Conservation (phyloP, 2,797 vertebrate genomes). For the Sebastes iracundus region DNA sequence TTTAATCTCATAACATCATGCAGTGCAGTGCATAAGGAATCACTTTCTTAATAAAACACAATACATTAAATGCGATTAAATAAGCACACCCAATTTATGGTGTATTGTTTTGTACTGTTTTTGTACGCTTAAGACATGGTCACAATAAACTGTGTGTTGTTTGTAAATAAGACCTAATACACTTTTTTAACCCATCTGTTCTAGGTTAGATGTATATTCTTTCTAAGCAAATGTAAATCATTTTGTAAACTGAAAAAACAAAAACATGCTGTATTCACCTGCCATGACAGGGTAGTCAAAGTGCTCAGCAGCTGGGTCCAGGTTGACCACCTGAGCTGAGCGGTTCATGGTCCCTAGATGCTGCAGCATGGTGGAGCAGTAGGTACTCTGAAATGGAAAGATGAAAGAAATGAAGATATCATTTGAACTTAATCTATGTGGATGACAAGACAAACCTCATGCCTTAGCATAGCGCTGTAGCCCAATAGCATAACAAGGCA, state of each 20-base stretch:
- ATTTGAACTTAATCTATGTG: neutral
- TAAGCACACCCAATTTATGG: neutral
- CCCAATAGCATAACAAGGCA: conserved; percentile 17
- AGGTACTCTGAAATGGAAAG: conserved; percentile 88
- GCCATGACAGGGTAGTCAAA: conserved; percentile 95
- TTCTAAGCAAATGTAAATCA: too few species aligned
- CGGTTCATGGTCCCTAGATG: conserved; percentile 89
- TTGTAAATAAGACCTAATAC: neutral
- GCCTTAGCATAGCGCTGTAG: conserved; percentile 40
- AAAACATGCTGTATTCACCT: conserved; percentile 76
- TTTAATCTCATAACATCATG: neutral
- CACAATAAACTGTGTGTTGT: neutral
- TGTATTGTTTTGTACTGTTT: neutral
- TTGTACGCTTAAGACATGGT: neutral
- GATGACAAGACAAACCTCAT: conserved; percentile 8
- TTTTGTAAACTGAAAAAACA: neutral
- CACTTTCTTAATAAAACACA: neutral
- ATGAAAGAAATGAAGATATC: neutral
- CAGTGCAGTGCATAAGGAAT: neutral
- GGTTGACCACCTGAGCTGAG: conserved; percentile 94
- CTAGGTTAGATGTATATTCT: neutral
- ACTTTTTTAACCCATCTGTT: neutral
- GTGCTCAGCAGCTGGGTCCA: conserved; percentile 94
- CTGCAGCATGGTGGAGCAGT: conserved; percentile 93
- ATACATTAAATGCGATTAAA: neutral